Percentiles rank a stretch among this genome's conserved stretches.
Evolutionary conservation across 2,888 invertebrate genomes (phyloP).

Genomic region (Caenorhabditis sp.): DNA sequence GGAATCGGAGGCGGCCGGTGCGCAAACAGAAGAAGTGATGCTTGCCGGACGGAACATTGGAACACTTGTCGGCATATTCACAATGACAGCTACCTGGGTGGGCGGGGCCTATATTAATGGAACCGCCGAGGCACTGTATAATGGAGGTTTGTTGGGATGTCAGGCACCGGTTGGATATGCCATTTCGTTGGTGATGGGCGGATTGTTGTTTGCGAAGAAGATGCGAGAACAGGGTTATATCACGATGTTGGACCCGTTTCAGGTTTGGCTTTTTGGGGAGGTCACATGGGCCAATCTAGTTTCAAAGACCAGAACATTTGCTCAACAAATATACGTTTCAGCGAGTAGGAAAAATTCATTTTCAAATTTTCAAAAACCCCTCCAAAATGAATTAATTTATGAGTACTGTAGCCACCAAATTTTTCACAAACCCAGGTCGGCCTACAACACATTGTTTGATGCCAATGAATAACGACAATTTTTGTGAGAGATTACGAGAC

Average conservation of each 20-base stretch:
- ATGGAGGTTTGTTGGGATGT: conserved; percentile 73
- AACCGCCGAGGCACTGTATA: conserved; percentile 95
- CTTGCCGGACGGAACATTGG: conserved; percentile 94
- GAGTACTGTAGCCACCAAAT: no score
- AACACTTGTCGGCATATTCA: conserved; percentile 94
- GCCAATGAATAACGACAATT: no score
- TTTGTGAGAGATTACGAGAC: no score
- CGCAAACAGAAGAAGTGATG: conserved; percentile 94
- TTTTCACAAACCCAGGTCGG: no score
- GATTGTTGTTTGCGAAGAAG: conserved; percentile 95
- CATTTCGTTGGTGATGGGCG: conserved; percentile 89
- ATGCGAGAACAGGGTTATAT: conserved; percentile 92
- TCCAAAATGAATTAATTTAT: no score
- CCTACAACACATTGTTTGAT: no score
- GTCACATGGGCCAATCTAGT: no score
- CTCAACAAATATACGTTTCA: no score
- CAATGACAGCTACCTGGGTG: conserved; percentile 99
- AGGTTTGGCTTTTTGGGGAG: conserved; percentile 43
- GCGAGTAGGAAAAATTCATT: no score
- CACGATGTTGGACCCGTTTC: conserved; percentile 95
- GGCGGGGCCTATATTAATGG: conserved; percentile 99
- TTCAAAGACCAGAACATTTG: no score
- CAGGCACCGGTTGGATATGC: conserved; percentile 96
- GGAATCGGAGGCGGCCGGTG: conserved; percentile 71
- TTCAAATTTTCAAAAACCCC: no score